Evolutionary conservation across 2,113 vertebrate species (phyloP).

Genomic region (Agapornis roseicollis): DNA sequence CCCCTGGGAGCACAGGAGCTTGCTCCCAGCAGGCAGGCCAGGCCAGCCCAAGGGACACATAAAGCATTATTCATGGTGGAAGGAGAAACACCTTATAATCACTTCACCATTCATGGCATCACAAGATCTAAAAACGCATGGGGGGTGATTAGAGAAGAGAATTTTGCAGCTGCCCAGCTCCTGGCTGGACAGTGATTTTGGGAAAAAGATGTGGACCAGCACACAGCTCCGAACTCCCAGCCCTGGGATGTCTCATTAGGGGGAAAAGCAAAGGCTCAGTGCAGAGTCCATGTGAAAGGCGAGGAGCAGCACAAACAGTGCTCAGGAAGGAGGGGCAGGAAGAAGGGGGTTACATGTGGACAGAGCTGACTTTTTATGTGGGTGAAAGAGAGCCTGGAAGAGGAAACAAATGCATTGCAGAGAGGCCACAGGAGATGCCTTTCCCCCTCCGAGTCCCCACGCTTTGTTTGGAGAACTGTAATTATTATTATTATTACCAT

Average conservation of each 20-base stretch:
- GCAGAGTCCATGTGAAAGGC: not conserved
- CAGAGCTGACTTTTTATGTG: not conserved
- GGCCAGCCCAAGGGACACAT: not conserved
- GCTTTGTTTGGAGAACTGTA: not conserved
- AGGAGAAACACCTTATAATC: not conserved
- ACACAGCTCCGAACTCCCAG: accelerated
- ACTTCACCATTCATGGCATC: not conserved
- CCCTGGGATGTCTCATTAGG: not conserved
- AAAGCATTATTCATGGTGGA: not conserved
- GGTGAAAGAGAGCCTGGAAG: not conserved
- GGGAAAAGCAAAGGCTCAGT: not conserved
- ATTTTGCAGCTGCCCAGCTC: not conserved
- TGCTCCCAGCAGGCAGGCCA: not conserved
- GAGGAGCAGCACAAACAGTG: not conserved
- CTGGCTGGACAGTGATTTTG: not conserved
- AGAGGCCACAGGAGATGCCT: not conserved
- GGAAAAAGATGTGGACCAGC: not conserved
- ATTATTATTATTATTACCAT: not conserved
- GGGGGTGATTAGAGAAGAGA: not conserved
- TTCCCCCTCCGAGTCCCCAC: not conserved
- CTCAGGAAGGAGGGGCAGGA: not conserved
- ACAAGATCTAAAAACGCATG: not conserved
- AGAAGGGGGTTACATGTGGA: not conserved
- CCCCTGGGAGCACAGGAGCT: accelerated
- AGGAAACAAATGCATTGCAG: not conserved